Percentiles rank a stretch among this genome's conserved stretches.
phyloP scores from a whole-genome alignment of 2,888 invertebrate genomes.

The Rhamphomyia laevipes region DNA sequence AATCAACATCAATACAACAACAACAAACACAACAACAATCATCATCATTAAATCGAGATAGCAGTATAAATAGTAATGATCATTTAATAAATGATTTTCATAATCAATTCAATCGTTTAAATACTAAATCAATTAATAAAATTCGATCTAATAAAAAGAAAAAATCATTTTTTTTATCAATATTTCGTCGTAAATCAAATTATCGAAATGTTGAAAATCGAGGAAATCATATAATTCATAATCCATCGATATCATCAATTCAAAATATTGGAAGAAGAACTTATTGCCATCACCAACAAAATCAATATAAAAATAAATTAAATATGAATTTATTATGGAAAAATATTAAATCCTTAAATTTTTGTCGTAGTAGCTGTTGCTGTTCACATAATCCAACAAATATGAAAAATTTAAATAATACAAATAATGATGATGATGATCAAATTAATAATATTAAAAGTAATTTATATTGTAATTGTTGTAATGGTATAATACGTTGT shows the following conservation, averaged over 20 bases:
- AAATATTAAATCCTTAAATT: too few species aligned
- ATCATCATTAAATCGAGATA: not conserved
- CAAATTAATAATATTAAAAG: not conserved
- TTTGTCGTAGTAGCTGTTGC: not conserved
- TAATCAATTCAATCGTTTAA: not conserved
- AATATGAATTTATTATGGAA: not conserved
- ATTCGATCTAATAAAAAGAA: not conserved
- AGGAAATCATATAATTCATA: too few species aligned
- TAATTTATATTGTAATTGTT: not conserved
- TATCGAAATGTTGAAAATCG: too few species aligned
- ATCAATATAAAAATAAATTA: not conserved
- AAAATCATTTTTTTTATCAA: not conserved
- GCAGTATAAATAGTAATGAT: constrained; percentile 1
- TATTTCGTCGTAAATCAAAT: too few species aligned
- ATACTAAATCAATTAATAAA: not conserved
- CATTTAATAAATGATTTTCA: not conserved
- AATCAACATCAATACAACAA: not conserved
- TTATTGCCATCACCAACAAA: not conserved
- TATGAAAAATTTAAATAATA: not conserved
- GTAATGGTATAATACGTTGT: constrained; percentile 6
- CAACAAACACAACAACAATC: not conserved
- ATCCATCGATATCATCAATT: too few species aligned
- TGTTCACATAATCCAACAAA: not conserved
- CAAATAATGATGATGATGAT: not conserved
- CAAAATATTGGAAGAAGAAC: not conserved